Percentiles rank a stretch among this genome's conserved stretches.
Conservation (phyloP, 1,140 invertebrate genomes). For the Drosophila kohkoa region DNA sequence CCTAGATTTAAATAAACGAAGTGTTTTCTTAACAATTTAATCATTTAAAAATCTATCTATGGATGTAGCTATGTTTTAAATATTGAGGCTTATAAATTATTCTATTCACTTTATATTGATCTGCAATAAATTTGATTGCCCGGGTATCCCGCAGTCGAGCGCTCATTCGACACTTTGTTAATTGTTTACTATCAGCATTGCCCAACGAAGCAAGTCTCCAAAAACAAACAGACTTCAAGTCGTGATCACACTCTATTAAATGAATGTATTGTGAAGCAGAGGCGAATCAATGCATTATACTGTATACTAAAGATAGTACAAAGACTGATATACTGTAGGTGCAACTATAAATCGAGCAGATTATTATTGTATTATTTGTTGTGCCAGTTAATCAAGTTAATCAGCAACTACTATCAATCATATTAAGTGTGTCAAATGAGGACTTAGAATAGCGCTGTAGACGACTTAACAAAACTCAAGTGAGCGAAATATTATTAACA, state of each 20-base stretch:
- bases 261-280: slow-evolving; percentile 29
- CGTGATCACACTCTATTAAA: slow-evolving; percentile 68
- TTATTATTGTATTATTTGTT: background rate
- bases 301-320: background rate
- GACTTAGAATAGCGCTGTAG: slow-evolving; percentile 12
- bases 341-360: background rate
- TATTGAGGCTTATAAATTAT: too few species aligned
- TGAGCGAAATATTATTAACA: slow-evolving; percentile 1
- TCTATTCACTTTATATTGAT: too few species aligned
- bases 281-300: slow-evolving; percentile 19
- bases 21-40: too few species aligned
- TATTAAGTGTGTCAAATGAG: background rate
- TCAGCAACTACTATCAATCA: slow-evolving; percentile 20
- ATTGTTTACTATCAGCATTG: slow-evolving; percentile 27
- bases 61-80: too few species aligned
- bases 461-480: slow-evolving; percentile 23
- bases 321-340: background rate
- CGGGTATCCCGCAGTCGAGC: background rate
- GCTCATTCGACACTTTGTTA: background rate
- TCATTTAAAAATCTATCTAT: too few species aligned
- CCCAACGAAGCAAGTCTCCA: slow-evolving; percentile 32
- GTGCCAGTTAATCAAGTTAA: slow-evolving; percentile 12
- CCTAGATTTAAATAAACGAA: too few species aligned
- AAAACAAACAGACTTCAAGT: slow-evolving; percentile 50
- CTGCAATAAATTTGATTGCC: background rate